phyloP scores from a whole-genome alignment of 2,888 invertebrate genomes.

The Chalcis sispes region DNA sequence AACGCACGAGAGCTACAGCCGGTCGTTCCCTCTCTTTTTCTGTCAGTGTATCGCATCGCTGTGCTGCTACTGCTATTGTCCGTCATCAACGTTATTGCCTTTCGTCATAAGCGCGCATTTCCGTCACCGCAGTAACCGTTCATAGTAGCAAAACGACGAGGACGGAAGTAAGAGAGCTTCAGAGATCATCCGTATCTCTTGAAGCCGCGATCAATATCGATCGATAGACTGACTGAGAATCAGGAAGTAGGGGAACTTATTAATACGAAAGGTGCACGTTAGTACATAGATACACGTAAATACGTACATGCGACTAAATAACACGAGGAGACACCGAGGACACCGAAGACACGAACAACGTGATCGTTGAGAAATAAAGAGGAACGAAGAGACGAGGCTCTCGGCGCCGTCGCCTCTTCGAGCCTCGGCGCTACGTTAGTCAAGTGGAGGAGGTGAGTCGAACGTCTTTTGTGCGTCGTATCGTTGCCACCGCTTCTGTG shows the following conservation, averaged over 20 bases:
- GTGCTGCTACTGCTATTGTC: neutral
- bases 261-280: too few species aligned
- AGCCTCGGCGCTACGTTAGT: conserved; percentile 21
- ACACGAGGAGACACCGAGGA: neutral
- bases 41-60: neutral
- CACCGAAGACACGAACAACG: neutral
- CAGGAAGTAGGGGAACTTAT: neutral
- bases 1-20: conserved; percentile 21
- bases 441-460: conserved; percentile 27
- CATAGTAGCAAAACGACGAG: too few species aligned
- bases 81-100: neutral
- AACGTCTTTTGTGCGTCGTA: too few species aligned
- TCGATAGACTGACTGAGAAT: neutral
- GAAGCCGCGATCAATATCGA: conserved; percentile 31
- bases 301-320: too few species aligned
- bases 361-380: neutral
- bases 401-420: too few species aligned
- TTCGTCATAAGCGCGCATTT: neutral
- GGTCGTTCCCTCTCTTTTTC: neutral
- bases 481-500: too few species aligned
- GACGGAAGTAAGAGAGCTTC: neutral
- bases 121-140: too few species aligned
- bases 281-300: neutral
- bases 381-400: too few species aligned
- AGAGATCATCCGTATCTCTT: neutral